Conservation (phyloP, 2,797 vertebrate species). For the Sebastes baramenuke region DNA sequence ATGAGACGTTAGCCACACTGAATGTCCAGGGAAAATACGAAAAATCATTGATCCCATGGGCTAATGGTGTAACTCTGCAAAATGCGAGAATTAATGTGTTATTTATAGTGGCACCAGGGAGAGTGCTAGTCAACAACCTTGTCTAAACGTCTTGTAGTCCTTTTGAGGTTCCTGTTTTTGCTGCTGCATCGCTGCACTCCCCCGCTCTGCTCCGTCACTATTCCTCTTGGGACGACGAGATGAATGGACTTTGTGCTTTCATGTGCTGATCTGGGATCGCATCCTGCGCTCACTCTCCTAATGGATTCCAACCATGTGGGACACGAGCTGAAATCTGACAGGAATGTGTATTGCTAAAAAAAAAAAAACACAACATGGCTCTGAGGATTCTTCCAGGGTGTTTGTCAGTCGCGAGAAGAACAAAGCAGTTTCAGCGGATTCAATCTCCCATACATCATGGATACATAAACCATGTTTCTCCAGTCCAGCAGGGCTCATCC, state of each 20-base stretch:
- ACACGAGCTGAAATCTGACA: slow-evolving; percentile 32
- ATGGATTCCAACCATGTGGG: slow-evolving; percentile 52
- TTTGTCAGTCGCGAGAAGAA: slow-evolving; percentile 22
- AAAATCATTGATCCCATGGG: slow-evolving; percentile 42
- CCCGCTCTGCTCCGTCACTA: slow-evolving; percentile 4
- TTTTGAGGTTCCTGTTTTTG: slow-evolving; percentile 36
- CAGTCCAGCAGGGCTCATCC: slow-evolving; percentile 21
- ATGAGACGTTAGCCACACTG: slow-evolving; percentile 32
- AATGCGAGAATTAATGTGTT: slow-evolving; percentile 46
- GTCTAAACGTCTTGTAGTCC: slow-evolving; percentile 24
- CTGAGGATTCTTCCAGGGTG: slow-evolving; percentile 16
- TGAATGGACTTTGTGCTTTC: slow-evolving; percentile 49
- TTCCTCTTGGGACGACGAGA: slow-evolving; percentile 34
- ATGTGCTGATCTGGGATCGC: slow-evolving; percentile 43
- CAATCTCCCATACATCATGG: slow-evolving; percentile 28
- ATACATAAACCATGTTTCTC: slow-evolving; percentile 34
- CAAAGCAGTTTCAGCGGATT: slow-evolving; percentile 35
- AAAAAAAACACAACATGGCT: slow-evolving; percentile 12
- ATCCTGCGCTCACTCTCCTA: slow-evolving; percentile 28
- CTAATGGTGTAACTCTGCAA: slow-evolving; percentile 37
- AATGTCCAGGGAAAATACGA: slow-evolving; percentile 25
- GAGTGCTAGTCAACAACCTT: slow-evolving; percentile 39
- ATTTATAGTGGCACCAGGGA: slow-evolving; percentile 46
- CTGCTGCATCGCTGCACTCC: not conserved
- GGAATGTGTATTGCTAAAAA: slow-evolving; percentile 15